Percentiles rank a stretch among this genome's conserved stretches.
Conservation (phyloP, 2,113 vertebrate genomes). For the Alces alces region DNA sequence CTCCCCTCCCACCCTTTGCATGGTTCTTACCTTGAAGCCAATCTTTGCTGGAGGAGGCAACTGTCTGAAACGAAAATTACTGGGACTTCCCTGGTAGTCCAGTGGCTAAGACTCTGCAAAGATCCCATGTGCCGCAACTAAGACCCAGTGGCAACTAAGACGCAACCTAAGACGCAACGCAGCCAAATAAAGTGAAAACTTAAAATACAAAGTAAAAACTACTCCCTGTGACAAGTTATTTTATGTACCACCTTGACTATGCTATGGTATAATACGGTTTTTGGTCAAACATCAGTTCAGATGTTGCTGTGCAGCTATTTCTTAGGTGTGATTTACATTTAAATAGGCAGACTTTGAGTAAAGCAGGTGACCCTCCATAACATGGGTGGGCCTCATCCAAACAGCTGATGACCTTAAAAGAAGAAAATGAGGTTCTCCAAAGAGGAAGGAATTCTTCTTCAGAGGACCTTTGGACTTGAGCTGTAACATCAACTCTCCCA, state of each 20-base stretch:
- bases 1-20: background rate
- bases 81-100: background rate
- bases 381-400: no score
- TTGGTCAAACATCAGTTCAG: background rate
- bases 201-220: background rate
- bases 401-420: background rate
- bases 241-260: background rate
- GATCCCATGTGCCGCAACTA: background rate
- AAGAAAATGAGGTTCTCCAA: background rate
- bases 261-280: background rate
- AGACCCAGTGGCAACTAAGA: background rate
- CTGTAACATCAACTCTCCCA: background rate
- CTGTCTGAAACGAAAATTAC: background rate
- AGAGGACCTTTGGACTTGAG: background rate
- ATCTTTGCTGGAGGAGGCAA: background rate
- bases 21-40: background rate
- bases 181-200: background rate
- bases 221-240: background rate
- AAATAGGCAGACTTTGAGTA: background rate
- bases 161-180: fast-evolving
- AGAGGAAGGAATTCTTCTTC: background rate
- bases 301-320: background rate
- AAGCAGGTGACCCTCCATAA: background rate
- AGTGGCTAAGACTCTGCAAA: background rate
- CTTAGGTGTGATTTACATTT: background rate